phyloP scores from a whole-genome alignment of 1,140 invertebrate species.

The Apis mellifera region Amel_HAv3.1 CM009936.2:13140501-13141000 shows the following conservation, averaged over 20 bases:
- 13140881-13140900: neutral
- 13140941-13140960: neutral
- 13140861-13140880: neutral
- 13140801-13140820: constrained; percentile 8
- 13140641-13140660: neutral
- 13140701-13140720: neutral
- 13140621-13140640: neutral
- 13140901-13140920: neutral
- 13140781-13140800: neutral
- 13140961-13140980: too few species aligned
- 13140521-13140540: neutral
- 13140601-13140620: neutral
- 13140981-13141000: neutral
- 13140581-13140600: neutral
- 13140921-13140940: neutral
- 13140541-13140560: too few species aligned
- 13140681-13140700: neutral
- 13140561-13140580: neutral
- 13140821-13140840: neutral
- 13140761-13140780: neutral
- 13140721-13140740: neutral
- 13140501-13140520: neutral
- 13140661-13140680: neutral
- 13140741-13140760: neutral
- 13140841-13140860: neutral